These are phyloP conservation scores for Astur gentilis DNA, from an alignment of 2,113 vertebrate species.

Conservation along the genomic window DNA sequence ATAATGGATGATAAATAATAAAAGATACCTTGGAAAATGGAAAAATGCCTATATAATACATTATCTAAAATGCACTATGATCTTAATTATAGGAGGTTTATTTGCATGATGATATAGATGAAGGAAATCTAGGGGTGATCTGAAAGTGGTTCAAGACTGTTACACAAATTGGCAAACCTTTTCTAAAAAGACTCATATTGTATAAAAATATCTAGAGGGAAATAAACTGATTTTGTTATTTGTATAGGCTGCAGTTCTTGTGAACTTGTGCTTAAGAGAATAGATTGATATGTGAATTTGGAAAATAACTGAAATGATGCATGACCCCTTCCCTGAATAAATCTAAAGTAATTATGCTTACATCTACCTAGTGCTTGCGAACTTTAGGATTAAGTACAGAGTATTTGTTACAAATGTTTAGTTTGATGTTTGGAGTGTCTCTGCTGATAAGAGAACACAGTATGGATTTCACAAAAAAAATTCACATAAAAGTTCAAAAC, in stretches of 20 bases:
- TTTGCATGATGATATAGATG: background rate
- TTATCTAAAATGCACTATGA: background rate
- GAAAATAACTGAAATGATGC: background rate
- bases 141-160: background rate
- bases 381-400: background rate
- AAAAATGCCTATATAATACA: background rate
- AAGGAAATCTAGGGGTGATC: background rate
- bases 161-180: background rate
- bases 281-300: background rate
- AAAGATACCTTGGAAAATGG: background rate
- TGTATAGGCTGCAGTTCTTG: background rate
- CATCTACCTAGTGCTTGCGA: background rate
- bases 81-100: background rate
- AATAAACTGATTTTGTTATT: background rate
- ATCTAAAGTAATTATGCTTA: background rate
- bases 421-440: background rate
- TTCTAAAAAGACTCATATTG: background rate
- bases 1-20: background rate
- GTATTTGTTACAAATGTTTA: background rate
- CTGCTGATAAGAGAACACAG: background rate
- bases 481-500: background rate
- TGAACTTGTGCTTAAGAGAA: background rate
- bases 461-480: background rate
- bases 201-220: background rate
- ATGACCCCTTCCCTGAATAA: background rate